Evolutionary conservation across 2,113 vertebrate genomes (phyloP), one percentile per base, ranked within the genome.

Genomic region (Onychorhynchus coronatus): DNA sequence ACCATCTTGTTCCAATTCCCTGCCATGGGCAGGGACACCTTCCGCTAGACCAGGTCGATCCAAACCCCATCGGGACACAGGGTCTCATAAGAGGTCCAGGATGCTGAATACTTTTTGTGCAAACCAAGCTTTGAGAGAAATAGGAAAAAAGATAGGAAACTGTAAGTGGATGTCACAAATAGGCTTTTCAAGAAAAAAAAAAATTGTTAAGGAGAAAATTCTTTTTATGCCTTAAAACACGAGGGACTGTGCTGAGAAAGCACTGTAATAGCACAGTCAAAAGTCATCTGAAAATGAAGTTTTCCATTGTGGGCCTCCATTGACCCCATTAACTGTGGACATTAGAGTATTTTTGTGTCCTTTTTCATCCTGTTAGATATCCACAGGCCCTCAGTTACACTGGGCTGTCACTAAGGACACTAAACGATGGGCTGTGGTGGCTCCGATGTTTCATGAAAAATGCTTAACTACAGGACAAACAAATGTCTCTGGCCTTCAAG

Each of bases 401-500:
- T 30, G 50, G 22, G 70, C 77, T 89, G 56, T 79, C 88, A 63
- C 61, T 78, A 61, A 62, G 30, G 66, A 71, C 35, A 25, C 78
- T 44, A 24, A 90, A 52, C 0, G 0, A 83, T 79, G 79, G 88
- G 83, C 63, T 88, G 79, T 13, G 55, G 37, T 86, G 50, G 79
- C 88, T 92, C 88, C 66, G 67, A 71, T 85, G 78, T 93, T 85
- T 86, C 94, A 88, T n/a, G 4, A 66, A 66, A 94, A 85, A 80
- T 3, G 22, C 83, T 94, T 74, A 85, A 70, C 63, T 58, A 14
- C 7, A 80, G 59, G 72, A 88, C 79, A 94, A 93, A 97, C 85
- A 96, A 96, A 97, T 97, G 86, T 74, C 61, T 86, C 55, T 93
- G 96, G 86, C 91, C 95, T 97, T 97, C 96, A 93, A 93, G 79